phyloP scores from a whole-genome alignment of 2,797 vertebrate species.

The Salmo trutta region DNA sequence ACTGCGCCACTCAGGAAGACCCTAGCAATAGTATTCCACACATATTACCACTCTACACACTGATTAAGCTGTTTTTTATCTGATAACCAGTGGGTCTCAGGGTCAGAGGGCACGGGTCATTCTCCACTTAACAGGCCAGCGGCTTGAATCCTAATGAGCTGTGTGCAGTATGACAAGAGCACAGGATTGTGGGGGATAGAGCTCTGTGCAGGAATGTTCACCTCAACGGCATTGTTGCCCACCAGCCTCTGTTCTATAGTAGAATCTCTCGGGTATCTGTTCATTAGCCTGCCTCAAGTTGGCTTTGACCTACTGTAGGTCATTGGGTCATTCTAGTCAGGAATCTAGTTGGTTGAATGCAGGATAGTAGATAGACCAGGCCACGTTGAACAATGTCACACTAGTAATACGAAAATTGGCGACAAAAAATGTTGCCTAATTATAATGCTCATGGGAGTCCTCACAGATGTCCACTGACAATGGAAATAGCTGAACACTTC shows the following conservation, averaged over 20 bases:
- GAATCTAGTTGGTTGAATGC: constrained; percentile 62
- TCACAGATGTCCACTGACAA: constrained; percentile 6
- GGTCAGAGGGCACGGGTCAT: not conserved
- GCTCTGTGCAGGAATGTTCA: constrained; percentile 37
- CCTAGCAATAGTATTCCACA: constrained; percentile 16
- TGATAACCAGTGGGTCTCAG: constrained; percentile 33
- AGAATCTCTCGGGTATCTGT: constrained; percentile 45
- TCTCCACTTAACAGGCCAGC: not conserved
- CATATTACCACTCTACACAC: constrained; percentile 40
- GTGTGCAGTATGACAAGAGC: constrained; percentile 36
- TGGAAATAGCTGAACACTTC: constrained; percentile 15
- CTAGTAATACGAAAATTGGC: constrained; percentile 15
- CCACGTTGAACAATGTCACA: not conserved
- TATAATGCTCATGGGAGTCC: not conserved
- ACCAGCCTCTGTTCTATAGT: constrained; percentile 14
- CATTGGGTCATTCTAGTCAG: constrained; percentile 47
- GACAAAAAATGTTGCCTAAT: constrained; percentile 19
- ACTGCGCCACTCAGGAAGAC: not conserved
- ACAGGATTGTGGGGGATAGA: constrained; percentile 13
- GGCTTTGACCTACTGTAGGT: constrained; percentile 50
- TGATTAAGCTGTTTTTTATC: constrained; percentile 39
- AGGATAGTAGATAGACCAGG: constrained; percentile 16
- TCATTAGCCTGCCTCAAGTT: constrained; percentile 57
- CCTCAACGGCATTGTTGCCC: constrained; percentile 32
- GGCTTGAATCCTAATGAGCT: constrained; percentile 46